Conservation (phyloP, 64 coral and sea anemone species). For the Stylophora pistillata region DNA sequence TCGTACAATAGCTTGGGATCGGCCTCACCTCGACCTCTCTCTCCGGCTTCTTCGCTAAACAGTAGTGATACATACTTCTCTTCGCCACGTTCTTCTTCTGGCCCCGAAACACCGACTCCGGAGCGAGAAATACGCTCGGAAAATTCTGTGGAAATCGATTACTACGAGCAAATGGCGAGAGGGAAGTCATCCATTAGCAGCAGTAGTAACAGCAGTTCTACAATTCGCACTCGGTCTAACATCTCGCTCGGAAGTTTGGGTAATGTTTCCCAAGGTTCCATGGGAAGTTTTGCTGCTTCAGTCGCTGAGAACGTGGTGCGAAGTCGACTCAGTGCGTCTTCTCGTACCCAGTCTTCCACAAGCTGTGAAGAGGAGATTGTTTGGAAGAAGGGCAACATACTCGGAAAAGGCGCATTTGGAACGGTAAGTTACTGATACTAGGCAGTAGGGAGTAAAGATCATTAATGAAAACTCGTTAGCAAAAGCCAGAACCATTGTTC, state of each 20-base stretch:
- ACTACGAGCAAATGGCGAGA: conserved; percentile 45
- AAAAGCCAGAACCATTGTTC: no score
- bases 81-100: conserved; percentile 46
- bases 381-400: conserved; percentile 93
- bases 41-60: conserved; percentile 50
- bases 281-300: conserved; percentile 48
- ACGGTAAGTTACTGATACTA: conserved; percentile 55
- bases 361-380: conserved; percentile 90
- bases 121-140: conserved; percentile 41
- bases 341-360: conserved; percentile 48
- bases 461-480: neutral
- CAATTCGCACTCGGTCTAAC: conserved; percentile 40
- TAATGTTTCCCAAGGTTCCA: conserved; percentile 47
- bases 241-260: conserved; percentile 27
- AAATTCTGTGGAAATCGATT: conserved; percentile 56
- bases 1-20: conserved; percentile 85
- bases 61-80: conserved; percentile 77
- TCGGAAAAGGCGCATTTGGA: conserved; percentile 96
- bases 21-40: conserved; percentile 51
- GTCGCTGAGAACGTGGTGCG: conserved; percentile 52
- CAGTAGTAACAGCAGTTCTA: conserved; percentile 61
- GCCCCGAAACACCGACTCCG: conserved; percentile 37
- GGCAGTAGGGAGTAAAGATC: neutral
- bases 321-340: conserved; percentile 66
- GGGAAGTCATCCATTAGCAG: conserved; percentile 10